These are phyloP conservation scores for Cyprinus carpio DNA, from an alignment of 2,113 vertebrate genomes.

Conservation along the genomic window DNA sequence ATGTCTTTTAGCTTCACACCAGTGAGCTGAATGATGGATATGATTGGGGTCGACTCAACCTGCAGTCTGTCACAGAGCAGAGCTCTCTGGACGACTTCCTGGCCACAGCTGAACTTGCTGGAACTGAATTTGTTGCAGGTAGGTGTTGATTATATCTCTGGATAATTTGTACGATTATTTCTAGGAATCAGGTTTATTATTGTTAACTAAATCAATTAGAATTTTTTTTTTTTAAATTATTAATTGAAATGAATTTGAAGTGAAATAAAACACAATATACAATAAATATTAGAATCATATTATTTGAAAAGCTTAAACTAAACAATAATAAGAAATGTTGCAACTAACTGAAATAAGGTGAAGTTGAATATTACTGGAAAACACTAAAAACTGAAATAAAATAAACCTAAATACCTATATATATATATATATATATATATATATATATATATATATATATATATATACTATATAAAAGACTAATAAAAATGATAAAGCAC, in stretches of 20 bases:
- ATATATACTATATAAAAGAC: no score
- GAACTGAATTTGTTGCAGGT: slow-evolving; percentile 92
- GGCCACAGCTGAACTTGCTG: slow-evolving; percentile 92
- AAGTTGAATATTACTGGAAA: no score
- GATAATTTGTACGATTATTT: neutral
- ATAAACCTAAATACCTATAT: no score
- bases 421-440: no score
- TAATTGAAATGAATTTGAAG: neutral
- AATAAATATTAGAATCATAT: neutral
- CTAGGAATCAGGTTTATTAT: neutral
- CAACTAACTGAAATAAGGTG: no score
- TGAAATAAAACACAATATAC: neutral
- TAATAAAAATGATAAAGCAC: neutral
- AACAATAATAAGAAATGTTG: neutral
- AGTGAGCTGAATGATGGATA: slow-evolving; percentile 89
- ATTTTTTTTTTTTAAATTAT: neutral
- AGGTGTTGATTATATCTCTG: slow-evolving; percentile 14
- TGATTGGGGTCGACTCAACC: slow-evolving; percentile 86
- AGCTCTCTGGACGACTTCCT: slow-evolving; percentile 93
- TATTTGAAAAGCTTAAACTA: neutral
- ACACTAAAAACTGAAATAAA: no score
- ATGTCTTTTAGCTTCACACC: slow-evolving; percentile 81
- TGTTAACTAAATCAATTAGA: no score
- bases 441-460: no score
- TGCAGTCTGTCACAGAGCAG: slow-evolving; percentile 92